Base-by-base conservation (phyloP, 2,888 invertebrate genomes). In the Ornithoptera priamus region DNA sequence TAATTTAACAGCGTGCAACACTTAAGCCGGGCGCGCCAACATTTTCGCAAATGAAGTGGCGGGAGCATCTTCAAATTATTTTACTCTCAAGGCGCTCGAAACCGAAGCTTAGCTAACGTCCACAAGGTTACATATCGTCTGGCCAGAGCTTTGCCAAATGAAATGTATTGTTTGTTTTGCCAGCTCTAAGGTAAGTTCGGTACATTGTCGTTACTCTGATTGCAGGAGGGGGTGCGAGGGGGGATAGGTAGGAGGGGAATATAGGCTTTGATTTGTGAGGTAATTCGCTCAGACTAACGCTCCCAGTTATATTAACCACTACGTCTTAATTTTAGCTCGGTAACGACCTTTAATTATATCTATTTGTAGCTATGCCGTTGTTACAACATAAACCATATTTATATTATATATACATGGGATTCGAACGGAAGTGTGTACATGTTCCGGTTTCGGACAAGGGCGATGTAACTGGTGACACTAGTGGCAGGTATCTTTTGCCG, bases 1-100 rank as follows among this genome's bases (percentile, higher is more conserved):
- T 91, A 90, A 91, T 92, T 92, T 92, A 89, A 91, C 90, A 90
- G 86, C 89, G 87, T 84, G 91, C 90, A 90, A 91, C 92, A 89
- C 90, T 92, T 90, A 90, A 89, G 89, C 89, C 85, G 86, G 87
- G 84, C 85, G 83, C 85, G 88, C 88, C 88, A 89, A 87, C 89
- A 88, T 90, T 90, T 84, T 87, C 88, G 85, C 84, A 90, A 91
- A 92, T 90, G 89, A 91, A 90, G 89, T 91, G 89, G 84, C 87
- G 85, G 85, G 81, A 85, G 84, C 80, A 39, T 71, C 82, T 83
- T 82, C 77, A 81, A 77, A 58, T 71, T 77, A 74, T 70, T 36
- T 71, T 72, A 72, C 74, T n/a, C 39, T 59, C 71, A 0, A 65
- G 20, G 6, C 59, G 53, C 50, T 53, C 30, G 56, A 69, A 67